Base-by-base conservation (phyloP, 2,888 invertebrate species). In the Meiosimyza decipiens region DNA sequence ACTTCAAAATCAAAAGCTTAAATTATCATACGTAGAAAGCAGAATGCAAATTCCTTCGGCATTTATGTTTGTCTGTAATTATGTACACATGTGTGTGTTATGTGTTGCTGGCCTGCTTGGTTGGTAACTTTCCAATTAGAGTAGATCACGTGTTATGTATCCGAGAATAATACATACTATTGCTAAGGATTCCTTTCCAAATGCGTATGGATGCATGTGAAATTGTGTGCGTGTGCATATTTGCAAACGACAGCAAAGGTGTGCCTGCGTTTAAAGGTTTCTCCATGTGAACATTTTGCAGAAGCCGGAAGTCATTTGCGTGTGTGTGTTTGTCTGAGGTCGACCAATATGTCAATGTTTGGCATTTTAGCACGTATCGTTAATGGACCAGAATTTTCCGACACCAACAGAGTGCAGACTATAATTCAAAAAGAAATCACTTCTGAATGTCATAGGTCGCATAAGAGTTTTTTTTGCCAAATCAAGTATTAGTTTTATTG, bases 291-390 rank as follows among this genome's bases (percentile, higher is more conserved):
- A 40, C 28, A 28, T 28, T 57, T 28, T 28, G 57, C 18, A 57
- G 13, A 18, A 28, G 63, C 63, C 63, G 63, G 63, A 63, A 63
- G 63, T 63, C 65, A 66, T 52, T n/a, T 52, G 28, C 49, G 22
- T 64, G 16, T 28, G 57, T 54, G 57, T 28, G 49, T 22, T 55
- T 65, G 40, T 47, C 69, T 63, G 55, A 49, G 51, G 66, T 59
- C 74, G 69, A 64, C 73, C 72, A 71, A 74, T 70, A 74, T 74
- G 75, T 74, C 76, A 74, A 72, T 77, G 74, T 73, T 76, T 77
- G 77, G 75, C 79, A 80, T 80, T 82, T 80, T 74, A 78, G 79
- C 81, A 80, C 81, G 82, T 80, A 77, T 76, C 73, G 77, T 78
- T 77, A 81, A 80, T 79, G 78, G 77, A 75, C 76, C 74, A 77